phyloP scores from a whole-genome alignment of 2,797 vertebrate genomes.

The Picus viridis region DNA sequence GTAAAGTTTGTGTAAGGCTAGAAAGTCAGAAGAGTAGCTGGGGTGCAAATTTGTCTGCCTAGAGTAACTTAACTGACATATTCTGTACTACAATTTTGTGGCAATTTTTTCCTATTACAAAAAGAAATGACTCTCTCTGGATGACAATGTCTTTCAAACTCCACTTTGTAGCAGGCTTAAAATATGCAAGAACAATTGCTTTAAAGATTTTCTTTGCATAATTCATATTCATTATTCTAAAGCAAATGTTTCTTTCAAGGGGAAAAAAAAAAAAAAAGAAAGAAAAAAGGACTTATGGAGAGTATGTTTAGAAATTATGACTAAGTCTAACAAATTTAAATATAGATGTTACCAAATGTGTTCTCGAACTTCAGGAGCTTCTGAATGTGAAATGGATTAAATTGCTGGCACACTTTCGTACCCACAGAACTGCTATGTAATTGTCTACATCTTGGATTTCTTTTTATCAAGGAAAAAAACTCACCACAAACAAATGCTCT shows the following conservation, averaged over 20 bases:
- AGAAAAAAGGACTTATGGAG: neutral
- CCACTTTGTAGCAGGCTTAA: constrained; percentile 53
- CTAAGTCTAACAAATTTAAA: constrained; percentile 67
- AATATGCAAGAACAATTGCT: constrained; percentile 58
- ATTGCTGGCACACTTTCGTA: constrained; percentile 18
- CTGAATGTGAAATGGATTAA: constrained; percentile 20
- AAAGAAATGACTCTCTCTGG: constrained; percentile 44
- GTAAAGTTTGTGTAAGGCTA: neutral
- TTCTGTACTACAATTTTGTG: constrained; percentile 15
- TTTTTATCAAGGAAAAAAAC: neutral
- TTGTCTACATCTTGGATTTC: neutral
- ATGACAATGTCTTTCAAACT: constrained; percentile 65
- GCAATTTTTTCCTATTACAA: constrained; percentile 42
- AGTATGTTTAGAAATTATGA: constrained; percentile 64
- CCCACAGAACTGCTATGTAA: neutral
- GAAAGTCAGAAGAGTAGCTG: neutral
- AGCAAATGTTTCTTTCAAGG: constrained; percentile 58
- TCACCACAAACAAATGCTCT: no score
- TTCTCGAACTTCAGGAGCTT: constrained; percentile 26
- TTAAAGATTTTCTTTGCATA: constrained; percentile 57
- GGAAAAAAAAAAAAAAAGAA: neutral
- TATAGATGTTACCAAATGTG: constrained; percentile 53
- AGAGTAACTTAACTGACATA: constrained; percentile 40
- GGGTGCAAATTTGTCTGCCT: constrained; percentile 13
- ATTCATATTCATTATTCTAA: constrained; percentile 57